A percentile compares a stretch with the other conserved stretches of the same genome.
Evolutionary conservation across 2,888 invertebrate genomes (phyloP).

Genomic region (Petrolisthes manimaculis): DNA sequence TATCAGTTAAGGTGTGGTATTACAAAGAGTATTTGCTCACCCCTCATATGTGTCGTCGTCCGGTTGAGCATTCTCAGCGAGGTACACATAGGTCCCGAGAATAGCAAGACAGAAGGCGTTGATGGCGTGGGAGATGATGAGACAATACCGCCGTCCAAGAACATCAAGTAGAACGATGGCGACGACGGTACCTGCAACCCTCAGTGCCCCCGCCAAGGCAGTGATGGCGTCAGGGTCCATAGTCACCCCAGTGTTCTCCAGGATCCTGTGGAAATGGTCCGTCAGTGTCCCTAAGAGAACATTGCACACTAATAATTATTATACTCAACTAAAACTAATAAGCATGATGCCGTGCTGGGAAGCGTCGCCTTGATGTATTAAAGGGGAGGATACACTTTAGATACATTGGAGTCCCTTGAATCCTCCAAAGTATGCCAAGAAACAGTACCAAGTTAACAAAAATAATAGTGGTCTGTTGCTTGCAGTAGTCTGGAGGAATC

Average conservation of each 20-base stretch:
- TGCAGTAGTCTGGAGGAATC: too few species aligned
- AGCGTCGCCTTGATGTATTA: too few species aligned
- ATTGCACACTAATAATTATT: too few species aligned
- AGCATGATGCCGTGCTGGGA: too few species aligned
- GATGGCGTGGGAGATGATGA: slow-evolving; percentile 39
- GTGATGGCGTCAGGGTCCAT: slow-evolving; percentile 52
- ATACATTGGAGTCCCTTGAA: too few species aligned
- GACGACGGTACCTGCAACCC: slow-evolving; percentile 42
- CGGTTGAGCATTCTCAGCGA: slow-evolving; percentile 41
- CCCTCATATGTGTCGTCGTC: slow-evolving; percentile 28
- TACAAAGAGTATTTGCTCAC: slow-evolving; percentile 1
- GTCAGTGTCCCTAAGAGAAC: too few species aligned
- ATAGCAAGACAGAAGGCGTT: slow-evolving; percentile 36
- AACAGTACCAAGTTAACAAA: too few species aligned
- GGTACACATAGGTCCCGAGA: slow-evolving; percentile 35
- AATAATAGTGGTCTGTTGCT: too few species aligned
- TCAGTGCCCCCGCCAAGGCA: slow-evolving; percentile 41
- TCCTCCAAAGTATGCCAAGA: too few species aligned
- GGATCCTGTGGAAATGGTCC: slow-evolving; percentile 12
- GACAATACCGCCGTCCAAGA: slow-evolving; percentile 41
- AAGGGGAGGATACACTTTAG: too few species aligned
- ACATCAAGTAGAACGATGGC: slow-evolving; percentile 44
- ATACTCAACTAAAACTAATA: too few species aligned
- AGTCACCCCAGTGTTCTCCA: slow-evolving; percentile 39
- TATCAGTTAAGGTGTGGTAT: background rate